These are phyloP conservation scores for Virgularia gustaviana DNA, from an alignment of 92 coral and sea anemone species.

Conservation along the genomic window DNA sequence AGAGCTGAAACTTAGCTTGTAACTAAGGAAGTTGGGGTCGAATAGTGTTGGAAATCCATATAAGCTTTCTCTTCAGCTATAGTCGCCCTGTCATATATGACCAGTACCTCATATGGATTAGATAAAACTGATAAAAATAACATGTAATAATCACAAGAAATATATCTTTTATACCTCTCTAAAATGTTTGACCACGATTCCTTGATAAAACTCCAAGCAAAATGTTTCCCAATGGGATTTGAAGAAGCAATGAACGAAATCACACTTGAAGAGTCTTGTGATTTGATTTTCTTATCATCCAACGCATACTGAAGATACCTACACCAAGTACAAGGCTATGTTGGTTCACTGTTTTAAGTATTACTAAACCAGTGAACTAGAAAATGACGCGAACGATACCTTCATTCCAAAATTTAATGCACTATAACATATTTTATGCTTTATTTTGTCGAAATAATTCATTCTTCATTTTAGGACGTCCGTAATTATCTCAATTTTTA, in stretches of 20 bases:
- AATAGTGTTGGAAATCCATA: too few species aligned
- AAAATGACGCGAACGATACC: too few species aligned
- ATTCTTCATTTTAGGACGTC: too few species aligned
- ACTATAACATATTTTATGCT: too few species aligned
- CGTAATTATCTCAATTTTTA: too few species aligned
- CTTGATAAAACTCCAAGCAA: constrained; percentile 78
- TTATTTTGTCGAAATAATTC: too few species aligned
- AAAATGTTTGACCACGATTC: constrained; percentile 63
- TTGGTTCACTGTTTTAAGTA: not conserved
- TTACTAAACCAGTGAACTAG: not conserved
- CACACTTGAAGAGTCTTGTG: constrained; percentile 75
- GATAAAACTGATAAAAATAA: not conserved
- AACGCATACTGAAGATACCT: constrained; percentile 77
- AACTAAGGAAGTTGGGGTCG: not conserved
- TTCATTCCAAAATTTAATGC: too few species aligned
- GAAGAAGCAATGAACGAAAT: constrained; percentile 60
- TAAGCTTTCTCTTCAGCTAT: too few species aligned
- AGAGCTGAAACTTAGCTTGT: too few species aligned
- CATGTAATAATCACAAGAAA: not conserved
- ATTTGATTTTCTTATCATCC: constrained; percentile 66
- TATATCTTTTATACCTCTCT: constrained; percentile 70
- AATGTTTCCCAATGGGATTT: constrained; percentile 73
- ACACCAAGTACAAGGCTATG: too few species aligned
- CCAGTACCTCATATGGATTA: not conserved
- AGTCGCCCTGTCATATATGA: too few species aligned